Conservation (phyloP, 2,797 vertebrate species). For the Ispidina picta region DNA sequence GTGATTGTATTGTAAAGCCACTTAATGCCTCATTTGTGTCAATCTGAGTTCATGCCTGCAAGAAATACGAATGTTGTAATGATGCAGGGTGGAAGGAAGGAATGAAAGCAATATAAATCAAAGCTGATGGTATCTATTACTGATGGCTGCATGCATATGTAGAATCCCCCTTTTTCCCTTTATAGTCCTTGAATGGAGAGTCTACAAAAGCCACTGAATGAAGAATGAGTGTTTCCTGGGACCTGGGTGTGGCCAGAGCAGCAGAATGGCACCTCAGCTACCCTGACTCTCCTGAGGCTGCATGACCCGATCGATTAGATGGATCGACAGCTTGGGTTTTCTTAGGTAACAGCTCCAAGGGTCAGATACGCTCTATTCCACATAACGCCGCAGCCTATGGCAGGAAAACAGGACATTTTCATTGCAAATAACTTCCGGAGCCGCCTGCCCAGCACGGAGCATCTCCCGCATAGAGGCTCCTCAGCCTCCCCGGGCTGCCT, state of each 20-base stretch:
- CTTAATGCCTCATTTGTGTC: neutral
- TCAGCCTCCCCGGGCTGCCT: neutral
- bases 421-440: neutral
- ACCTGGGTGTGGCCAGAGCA: neutral
- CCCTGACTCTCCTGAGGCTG: accelerated
- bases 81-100: neutral
- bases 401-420: neutral
- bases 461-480: neutral
- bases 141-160: neutral
- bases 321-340: neutral
- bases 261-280: neutral
- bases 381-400: accelerated
- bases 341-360: neutral
- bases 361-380: neutral
- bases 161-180: neutral
- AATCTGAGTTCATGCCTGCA: neutral
- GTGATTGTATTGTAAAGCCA: neutral
- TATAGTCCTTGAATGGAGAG: neutral
- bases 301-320: neutral
- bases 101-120: neutral
- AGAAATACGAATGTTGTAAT: neutral
- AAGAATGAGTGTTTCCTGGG: neutral
- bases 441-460: neutral
- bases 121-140: neutral
- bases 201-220: neutral